These are phyloP conservation scores for Phthorimaea operculella DNA, from an alignment of 1,140 invertebrate species.

Conservation along the genomic window DNA sequence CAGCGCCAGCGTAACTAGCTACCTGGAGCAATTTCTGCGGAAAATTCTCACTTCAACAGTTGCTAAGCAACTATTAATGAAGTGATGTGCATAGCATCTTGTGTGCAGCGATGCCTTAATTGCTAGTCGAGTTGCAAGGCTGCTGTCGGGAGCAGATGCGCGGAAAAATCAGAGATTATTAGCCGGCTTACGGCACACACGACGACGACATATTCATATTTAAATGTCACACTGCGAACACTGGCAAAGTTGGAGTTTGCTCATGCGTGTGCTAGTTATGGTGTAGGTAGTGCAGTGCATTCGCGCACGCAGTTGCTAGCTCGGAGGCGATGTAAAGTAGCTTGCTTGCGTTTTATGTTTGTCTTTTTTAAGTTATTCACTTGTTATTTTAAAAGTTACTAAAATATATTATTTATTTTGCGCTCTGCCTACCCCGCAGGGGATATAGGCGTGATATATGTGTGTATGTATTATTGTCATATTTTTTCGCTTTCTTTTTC, in stretches of 20 bases:
- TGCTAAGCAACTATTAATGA: slow-evolving; percentile 6
- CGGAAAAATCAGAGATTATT: slow-evolving; percentile 60
- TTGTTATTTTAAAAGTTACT: too few relatives aligned
- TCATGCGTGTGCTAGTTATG: slow-evolving; percentile 32
- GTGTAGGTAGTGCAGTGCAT: too few relatives aligned
- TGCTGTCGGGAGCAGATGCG: slow-evolving; percentile 35
- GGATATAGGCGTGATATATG: too few relatives aligned
- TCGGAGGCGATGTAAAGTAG: too few relatives aligned
- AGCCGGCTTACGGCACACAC: slow-evolving; percentile 24
- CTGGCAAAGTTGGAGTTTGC: slow-evolving; percentile 26
- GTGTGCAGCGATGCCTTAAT: slow-evolving; percentile 17
- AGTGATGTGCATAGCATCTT: slow-evolving; percentile 1
- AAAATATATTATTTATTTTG: too few relatives aligned
- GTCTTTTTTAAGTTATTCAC: too few relatives aligned
- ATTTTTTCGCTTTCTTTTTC: too few relatives aligned
- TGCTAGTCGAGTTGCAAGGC: slow-evolving; percentile 25
- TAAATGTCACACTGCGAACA: slow-evolving; percentile 49
- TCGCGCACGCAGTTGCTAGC: too few relatives aligned
- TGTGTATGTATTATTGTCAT: too few relatives aligned
- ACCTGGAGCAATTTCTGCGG: not conserved
- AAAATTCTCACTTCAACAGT: slow-evolving; percentile 3
- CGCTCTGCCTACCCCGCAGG: too few relatives aligned
- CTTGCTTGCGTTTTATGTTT: too few relatives aligned
- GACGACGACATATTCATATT: slow-evolving; percentile 58
- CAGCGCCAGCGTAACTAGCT: not conserved